Evolutionary conservation across 2,113 vertebrate genomes (phyloP), one percentile per base, ranked within the genome.

Genomic region (Okapia johnstoni): DNA sequence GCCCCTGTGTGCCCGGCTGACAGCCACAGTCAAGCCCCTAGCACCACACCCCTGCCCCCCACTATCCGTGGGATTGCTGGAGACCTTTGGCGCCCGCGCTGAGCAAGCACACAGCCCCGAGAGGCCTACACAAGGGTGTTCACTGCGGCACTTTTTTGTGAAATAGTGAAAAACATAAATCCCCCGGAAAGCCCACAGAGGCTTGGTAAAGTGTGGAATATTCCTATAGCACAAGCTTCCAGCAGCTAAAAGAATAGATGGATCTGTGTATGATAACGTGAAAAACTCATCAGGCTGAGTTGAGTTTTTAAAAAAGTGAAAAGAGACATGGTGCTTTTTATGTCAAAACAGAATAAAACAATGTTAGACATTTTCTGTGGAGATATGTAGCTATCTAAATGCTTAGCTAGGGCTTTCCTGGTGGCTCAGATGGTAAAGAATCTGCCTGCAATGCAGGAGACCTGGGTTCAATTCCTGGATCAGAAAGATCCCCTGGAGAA

Each of bases 81-180:
- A 7, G 21, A 21, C 0, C 13, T 4, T 43, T 1, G 2, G 88
- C 1, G 13, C 36, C 76, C 21, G 0, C 2, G 1, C 87, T 12
- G 25, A 30, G 30, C 26, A 33, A 5, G 63, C 5, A 6, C 12
- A 2, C 3, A 3, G 0, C 46, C 6, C 36, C 54, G 57, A 9
- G 26, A 30, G 86, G 33, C 40, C 0, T 0, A 4, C 0, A 16
- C 48, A 5, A 13, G 2, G n/a, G 2, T 6, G 30, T 7, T 23
- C 89, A 12, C 2, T 3, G 40, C 16, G 8, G 79, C 13, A 7
- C 2, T 52, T 16, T 28, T 1, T 5, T 40, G 11, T 36, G 61
- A 79, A 89, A 86, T 1, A 9, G 33, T 17, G n/a, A 43, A 60
- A 46, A 57, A 21, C 6, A 0, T 28, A 57, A n/a, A 2, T 30